A percentile compares a stretch with the other conserved stretches of the same genome.
These are phyloP conservation scores for Acropora tenuis DNA, from an alignment of 64 coral and sea anemone genomes.

Conservation along the genomic window DNA sequence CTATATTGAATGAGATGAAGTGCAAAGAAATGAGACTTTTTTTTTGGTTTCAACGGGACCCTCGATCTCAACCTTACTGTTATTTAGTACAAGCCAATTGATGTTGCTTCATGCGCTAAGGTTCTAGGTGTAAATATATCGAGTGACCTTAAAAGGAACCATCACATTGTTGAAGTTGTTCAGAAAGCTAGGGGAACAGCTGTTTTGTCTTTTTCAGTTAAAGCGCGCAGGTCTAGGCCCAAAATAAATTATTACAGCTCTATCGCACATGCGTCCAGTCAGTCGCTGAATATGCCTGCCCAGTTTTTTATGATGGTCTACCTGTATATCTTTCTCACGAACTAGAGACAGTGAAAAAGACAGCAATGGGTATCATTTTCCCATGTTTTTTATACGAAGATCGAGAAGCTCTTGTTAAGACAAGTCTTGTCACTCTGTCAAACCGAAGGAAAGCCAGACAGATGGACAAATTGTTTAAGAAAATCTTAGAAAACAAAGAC, in stretches of 20 bases:
- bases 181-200: conserved; percentile 50
- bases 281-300: background rate
- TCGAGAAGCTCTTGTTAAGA: conserved; percentile 26
- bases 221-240: conserved; percentile 22
- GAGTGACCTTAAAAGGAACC: too few species aligned
- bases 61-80: conserved; percentile 1
- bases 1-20: conserved; percentile 10
- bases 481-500: background rate
- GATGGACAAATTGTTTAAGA: background rate
- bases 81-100: conserved; percentile 17
- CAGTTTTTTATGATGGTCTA: conserved; percentile 4
- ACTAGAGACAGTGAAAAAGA: background rate
- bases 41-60: conserved; percentile 17
- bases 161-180: conserved; percentile 27
- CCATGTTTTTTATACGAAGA: conserved; percentile 20
- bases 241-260: conserved; percentile 32
- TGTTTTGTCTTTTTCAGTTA: conserved; percentile 39
- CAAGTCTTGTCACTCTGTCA: conserved; percentile 7
- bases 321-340: conserved; percentile 26
- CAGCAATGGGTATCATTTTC: conserved; percentile 27
- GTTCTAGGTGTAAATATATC: conserved; percentile 2
- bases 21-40: conserved; percentile 43
- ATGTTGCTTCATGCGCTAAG: conserved; percentile 16
- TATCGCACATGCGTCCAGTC: conserved; percentile 20
- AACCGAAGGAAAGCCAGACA: background rate